phyloP scores from a whole-genome alignment of 64 coral and sea anemone genomes.

The Actinia equina region DNA sequence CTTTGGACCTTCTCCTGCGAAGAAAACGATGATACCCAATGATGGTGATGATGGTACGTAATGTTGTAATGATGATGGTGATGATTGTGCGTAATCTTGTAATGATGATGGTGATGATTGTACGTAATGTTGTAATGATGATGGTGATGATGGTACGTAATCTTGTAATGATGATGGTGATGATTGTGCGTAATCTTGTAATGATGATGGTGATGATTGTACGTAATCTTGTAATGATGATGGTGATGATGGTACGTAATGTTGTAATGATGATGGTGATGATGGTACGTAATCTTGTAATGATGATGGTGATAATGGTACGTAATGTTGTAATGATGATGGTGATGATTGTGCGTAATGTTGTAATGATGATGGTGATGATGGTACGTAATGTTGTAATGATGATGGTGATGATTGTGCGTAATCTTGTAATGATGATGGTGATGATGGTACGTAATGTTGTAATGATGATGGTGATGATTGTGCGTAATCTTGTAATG shows the following conservation, averaged over 20 bases:
- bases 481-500: not conserved
- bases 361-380: no score
- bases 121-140: not conserved
- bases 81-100: not conserved
- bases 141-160: not conserved
- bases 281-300: no score
- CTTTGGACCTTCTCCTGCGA: not conserved
- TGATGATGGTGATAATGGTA: no score
- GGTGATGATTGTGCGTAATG: no score
- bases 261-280: no score
- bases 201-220: not conserved
- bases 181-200: no score
- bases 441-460: not conserved
- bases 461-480: not conserved
- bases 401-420: no score
- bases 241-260: not conserved
- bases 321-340: no score
- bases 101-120: not conserved
- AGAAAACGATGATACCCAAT: slow-evolving; percentile 2
- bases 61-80: not conserved
- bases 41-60: slow-evolving; percentile 33
- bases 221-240: not conserved
- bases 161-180: not conserved
- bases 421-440: no score
- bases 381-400: no score